Evolutionary conservation across 2,888 invertebrate species (phyloP).

Genomic region (Sipha maydis): DNA sequence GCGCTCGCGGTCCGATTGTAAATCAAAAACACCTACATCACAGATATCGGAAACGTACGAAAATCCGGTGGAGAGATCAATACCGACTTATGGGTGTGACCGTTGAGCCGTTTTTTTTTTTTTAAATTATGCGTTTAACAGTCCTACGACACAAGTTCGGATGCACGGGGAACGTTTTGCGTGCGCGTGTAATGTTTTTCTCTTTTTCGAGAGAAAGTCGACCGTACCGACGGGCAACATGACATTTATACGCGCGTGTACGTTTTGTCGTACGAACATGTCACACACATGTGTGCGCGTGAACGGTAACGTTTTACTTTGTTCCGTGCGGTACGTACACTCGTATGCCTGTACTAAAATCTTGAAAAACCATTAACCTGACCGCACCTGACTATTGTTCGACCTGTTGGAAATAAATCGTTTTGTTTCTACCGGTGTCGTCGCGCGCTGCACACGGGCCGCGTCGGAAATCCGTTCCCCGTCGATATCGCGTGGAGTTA

Average conservation of each 20-base stretch:
- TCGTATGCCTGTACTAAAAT: not conserved
- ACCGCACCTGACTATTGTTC: conserved; percentile 38
- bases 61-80: conserved; percentile 4
- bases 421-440: not conserved
- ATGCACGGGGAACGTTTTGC: not conserved
- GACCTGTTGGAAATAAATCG: conserved; percentile 14
- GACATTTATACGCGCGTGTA: not conserved
- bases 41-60: not conserved
- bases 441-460: not conserved
- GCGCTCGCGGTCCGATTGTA: conserved; percentile 3
- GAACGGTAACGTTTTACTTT: conserved; percentile 22
- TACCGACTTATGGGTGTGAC: conserved; percentile 36
- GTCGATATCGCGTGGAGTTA: not conserved
- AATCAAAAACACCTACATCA: conserved; percentile 38
- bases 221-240: not conserved
- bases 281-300: no score
- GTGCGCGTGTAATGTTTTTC: not conserved
- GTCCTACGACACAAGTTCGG: not conserved
- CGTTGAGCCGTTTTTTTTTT: conserved; percentile 25
- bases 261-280: not conserved
- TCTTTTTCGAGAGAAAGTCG: not conserved
- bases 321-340: not conserved
- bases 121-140: no score
- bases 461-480: not conserved
- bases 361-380: conserved; percentile 42